A percentile compares a stretch with the other conserved stretches of the same genome.
These are phyloP conservation scores for Chrysemys picta DNA, from an alignment of 2,113 vertebrate species.

Conservation along the genomic window DNA sequence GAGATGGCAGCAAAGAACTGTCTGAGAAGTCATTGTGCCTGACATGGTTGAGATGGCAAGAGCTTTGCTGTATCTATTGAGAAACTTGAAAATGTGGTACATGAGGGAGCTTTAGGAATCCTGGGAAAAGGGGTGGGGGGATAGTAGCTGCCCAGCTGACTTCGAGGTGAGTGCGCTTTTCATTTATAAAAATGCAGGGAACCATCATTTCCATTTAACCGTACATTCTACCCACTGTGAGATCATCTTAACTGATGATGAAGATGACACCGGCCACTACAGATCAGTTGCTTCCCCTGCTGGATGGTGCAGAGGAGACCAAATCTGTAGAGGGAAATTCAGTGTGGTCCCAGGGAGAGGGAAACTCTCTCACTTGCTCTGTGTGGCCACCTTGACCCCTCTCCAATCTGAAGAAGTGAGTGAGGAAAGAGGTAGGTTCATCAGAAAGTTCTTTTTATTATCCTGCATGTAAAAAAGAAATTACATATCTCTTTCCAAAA, in stretches of 20 bases:
- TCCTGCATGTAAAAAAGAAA: background rate
- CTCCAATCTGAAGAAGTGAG: background rate
- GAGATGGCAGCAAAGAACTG: background rate
- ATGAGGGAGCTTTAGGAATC: background rate
- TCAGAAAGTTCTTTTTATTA: background rate
- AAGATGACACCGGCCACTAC: background rate
- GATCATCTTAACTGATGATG: background rate
- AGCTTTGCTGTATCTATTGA: background rate
- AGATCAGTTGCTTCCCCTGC: background rate
- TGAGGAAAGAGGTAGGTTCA: background rate
- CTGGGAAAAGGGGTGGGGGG: background rate
- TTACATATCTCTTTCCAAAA: background rate
- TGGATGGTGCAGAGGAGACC: background rate
- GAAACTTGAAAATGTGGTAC: background rate
- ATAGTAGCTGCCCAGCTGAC: background rate
- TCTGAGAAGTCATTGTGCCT: background rate
- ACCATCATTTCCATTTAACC: background rate
- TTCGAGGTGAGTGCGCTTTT: background rate
- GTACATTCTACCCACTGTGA: background rate
- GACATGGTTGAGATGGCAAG: background rate
- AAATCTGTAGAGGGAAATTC: background rate
- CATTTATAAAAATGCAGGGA: background rate
- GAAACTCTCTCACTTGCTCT: background rate
- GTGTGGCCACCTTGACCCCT: background rate
- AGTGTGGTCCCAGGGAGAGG: background rate